These are phyloP conservation scores for Streblospio benedicti DNA, from an alignment of 1,140 invertebrate genomes.

Conservation along the genomic window DNA sequence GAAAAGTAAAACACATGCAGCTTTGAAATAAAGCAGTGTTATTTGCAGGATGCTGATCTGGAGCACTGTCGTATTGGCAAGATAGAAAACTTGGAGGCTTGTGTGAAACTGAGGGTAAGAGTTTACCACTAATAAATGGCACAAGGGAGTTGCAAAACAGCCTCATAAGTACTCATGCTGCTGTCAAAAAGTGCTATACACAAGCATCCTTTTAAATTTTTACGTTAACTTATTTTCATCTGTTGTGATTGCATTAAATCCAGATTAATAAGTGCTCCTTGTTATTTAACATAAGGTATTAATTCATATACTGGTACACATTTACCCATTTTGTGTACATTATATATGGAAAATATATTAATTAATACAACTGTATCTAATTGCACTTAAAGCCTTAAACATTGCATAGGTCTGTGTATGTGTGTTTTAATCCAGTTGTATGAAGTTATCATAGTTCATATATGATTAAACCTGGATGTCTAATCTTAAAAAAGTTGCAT, in stretches of 20 bases:
- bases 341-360: not conserved
- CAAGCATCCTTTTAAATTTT: not conserved
- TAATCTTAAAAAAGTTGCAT: not conserved
- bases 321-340: not conserved
- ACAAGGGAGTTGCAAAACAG: conserved; percentile 3
- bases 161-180: not conserved
- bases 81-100: conserved; percentile 49
- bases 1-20: too few relatives aligned
- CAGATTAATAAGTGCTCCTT: too few relatives aligned
- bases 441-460: not conserved
- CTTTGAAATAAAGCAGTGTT: too few relatives aligned
- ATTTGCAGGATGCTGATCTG: conserved; percentile 63
- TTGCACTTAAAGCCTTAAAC: not conserved
- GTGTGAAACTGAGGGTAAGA: conserved; percentile 35
- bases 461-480: not conserved
- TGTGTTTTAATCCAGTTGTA: not conserved
- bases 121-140: conserved; percentile 5
- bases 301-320: too few relatives aligned
- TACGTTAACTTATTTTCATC: not conserved
- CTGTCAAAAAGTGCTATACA: not conserved
- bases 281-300: not conserved
- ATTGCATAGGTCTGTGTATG: not conserved
- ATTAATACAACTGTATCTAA: not conserved
- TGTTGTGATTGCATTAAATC: not conserved
- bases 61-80: conserved; percentile 77